Evolutionary conservation across 1,140 invertebrate genomes (phyloP).

Genomic region (Drosophila tristis): DNA sequence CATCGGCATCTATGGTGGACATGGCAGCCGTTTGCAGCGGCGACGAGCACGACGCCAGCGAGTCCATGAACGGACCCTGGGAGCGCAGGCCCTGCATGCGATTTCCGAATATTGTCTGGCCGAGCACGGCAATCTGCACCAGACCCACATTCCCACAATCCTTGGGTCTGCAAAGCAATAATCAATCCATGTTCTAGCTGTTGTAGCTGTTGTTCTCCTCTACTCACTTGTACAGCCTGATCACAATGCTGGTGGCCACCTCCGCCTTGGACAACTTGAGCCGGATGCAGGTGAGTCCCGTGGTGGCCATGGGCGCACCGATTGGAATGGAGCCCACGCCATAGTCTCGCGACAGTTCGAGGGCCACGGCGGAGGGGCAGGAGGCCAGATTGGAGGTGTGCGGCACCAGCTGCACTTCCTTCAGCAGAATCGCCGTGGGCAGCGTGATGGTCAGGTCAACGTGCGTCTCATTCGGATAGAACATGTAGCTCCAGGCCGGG

Average conservation of each 20-base stretch:
- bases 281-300: slow-evolving; percentile 93
- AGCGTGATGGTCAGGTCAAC: slow-evolving; percentile 94
- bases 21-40: slow-evolving; percentile 29
- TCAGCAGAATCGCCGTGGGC: slow-evolving; percentile 94
- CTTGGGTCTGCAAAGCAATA: slow-evolving; percentile 89
- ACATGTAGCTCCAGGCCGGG: slow-evolving; percentile 96
- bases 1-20: slow-evolving; percentile 53
- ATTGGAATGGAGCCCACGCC: slow-evolving; percentile 86
- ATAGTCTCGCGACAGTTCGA: slow-evolving; percentile 89
- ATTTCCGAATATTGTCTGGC: slow-evolving; percentile 88
- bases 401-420: slow-evolving; percentile 94
- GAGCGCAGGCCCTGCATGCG: slow-evolving; percentile 49
- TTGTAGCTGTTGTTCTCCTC: no score
- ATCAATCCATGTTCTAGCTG: not conserved
- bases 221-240: slow-evolving; percentile 84
- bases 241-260: slow-evolving; percentile 88
- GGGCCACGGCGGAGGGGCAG: slow-evolving; percentile 94
- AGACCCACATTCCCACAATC: slow-evolving; percentile 95
- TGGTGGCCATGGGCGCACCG: slow-evolving; percentile 89
- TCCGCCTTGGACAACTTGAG: slow-evolving; percentile 92
- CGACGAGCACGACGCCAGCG: slow-evolving; percentile 42
- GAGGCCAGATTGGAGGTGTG: slow-evolving; percentile 93
- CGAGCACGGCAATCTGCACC: slow-evolving; percentile 93
- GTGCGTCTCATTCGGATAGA: slow-evolving; percentile 95
- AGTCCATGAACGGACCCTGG: slow-evolving; percentile 48